Evolutionary conservation across 2,797 vertebrate genomes (phyloP).

Genomic region (Sparus aurata): DNA sequence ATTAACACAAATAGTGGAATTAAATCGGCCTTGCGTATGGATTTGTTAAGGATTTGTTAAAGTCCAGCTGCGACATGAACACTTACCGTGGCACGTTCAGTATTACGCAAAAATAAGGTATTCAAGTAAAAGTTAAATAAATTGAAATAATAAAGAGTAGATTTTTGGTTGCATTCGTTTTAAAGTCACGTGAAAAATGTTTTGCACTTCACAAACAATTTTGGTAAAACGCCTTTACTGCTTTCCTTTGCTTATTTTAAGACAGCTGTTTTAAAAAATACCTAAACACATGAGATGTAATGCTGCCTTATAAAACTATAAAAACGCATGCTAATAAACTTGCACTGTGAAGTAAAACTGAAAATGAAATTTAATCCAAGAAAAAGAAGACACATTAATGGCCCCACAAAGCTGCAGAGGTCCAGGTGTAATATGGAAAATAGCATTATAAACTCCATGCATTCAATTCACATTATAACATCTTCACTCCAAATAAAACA

Average conservation of each 20-base stretch:
- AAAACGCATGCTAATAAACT: neutral
- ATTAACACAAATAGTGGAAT: neutral
- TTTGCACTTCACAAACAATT: neutral
- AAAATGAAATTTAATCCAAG: neutral
- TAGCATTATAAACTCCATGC: neutral
- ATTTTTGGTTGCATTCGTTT: neutral
- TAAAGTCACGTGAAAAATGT: neutral
- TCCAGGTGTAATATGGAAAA: neutral
- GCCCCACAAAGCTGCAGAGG: neutral
- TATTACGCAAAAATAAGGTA: neutral
- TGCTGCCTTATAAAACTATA: conserved; percentile 1
- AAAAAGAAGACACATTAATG: neutral
- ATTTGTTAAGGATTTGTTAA: neutral
- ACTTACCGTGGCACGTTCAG: neutral
- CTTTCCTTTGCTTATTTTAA: neutral
- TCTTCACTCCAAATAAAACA: neutral
- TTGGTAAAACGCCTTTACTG: neutral
- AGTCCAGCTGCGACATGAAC: conserved; percentile 2
- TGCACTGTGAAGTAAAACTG: conserved; percentile 1
- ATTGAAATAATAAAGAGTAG: neutral
- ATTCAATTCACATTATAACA: neutral
- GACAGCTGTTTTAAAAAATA: neutral
- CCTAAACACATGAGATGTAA: conserved; percentile 4
- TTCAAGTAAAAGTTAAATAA: neutral
- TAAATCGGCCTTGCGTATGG: neutral